A percentile compares a stretch with the other conserved stretches of the same genome.
Evolutionary conservation across 2,888 invertebrate species (phyloP).

Genomic region (Ophion slaviceki): DNA sequence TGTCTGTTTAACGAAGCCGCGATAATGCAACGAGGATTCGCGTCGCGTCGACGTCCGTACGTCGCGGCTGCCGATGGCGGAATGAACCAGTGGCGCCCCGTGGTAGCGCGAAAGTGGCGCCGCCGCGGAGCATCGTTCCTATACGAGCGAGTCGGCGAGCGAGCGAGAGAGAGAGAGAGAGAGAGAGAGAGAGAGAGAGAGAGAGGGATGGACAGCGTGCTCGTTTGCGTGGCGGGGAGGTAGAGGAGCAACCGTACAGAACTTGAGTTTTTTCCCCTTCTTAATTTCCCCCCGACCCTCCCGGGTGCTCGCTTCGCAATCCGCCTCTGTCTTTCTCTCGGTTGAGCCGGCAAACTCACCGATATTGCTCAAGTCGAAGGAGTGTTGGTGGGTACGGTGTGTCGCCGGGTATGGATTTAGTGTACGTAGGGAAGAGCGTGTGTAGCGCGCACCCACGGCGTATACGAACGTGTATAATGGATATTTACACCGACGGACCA

Average conservation of each 20-base stretch:
- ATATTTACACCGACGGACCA: constrained; percentile 80
- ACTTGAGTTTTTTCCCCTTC: constrained; percentile 19
- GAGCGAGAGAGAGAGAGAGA: neutral
- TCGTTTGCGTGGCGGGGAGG: neutral
- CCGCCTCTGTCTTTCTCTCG: neutral
- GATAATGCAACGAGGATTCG: neutral
- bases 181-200: neutral
- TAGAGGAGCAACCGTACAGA: constrained; percentile 5
- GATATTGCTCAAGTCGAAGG: constrained; percentile 29
- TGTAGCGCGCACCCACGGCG: constrained; percentile 57
- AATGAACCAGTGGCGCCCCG: constrained; percentile 80
- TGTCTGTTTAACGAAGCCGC: neutral
- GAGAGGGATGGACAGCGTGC: neutral
- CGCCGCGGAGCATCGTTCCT: constrained; percentile 65
- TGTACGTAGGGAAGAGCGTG: neutral
- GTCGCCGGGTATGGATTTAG: constrained; percentile 25
- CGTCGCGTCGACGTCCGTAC: constrained; percentile 73
- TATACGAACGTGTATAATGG: constrained; percentile 73
- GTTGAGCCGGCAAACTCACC: constrained; percentile 44
- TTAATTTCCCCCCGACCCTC: neutral
- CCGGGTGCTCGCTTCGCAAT: neutral
- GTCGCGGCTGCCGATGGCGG: constrained; percentile 78
- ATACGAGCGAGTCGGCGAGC: neutral
- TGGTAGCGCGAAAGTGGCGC: constrained; percentile 73
- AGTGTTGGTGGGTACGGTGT: constrained; percentile 16